These are phyloP conservation scores for Orius insidiosus DNA, from an alignment of 1,140 invertebrate genomes.

Conservation along the genomic window DNA sequence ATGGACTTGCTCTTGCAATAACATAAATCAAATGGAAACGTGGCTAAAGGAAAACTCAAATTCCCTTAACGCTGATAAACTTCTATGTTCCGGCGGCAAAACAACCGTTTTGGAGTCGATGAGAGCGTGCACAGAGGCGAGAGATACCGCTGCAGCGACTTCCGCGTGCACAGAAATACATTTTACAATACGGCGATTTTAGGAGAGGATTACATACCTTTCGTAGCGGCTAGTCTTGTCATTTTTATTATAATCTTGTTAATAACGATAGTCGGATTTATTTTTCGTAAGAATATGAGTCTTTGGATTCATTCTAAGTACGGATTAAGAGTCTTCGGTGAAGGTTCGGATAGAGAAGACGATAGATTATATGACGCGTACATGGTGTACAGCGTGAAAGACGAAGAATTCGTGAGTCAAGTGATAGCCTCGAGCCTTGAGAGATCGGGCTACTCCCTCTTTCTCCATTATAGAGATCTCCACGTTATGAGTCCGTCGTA, in stretches of 20 bases:
- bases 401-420: slow-evolving; percentile 60
- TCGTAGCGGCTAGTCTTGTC: slow-evolving; percentile 52
- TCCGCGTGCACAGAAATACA: slow-evolving; percentile 40
- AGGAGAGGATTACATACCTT: slow-evolving; percentile 46
- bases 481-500: slow-evolving; percentile 41
- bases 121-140: slow-evolving; percentile 39
- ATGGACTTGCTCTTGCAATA: slow-evolving; percentile 55
- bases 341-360: slow-evolving; percentile 34
- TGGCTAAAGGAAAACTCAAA: slow-evolving; percentile 43
- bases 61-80: slow-evolving; percentile 33
- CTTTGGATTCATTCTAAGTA: slow-evolving; percentile 57
- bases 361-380: slow-evolving; percentile 73
- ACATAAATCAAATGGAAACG: slow-evolving; percentile 39
- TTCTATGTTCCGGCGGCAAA: slow-evolving; percentile 34
- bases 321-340: slow-evolving; percentile 50
- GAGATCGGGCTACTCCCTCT: slow-evolving; percentile 48
- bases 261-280: slow-evolving; percentile 47
- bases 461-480: slow-evolving; percentile 55
- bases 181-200: slow-evolving; percentile 33
- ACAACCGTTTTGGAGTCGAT: slow-evolving; percentile 38
- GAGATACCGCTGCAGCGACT: slow-evolving; percentile 40
- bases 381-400: slow-evolving; percentile 69
- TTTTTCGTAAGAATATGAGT: slow-evolving; percentile 54
- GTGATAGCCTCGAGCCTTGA: slow-evolving; percentile 64
- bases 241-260: slow-evolving; percentile 51